A percentile compares a stretch with the other conserved stretches of the same genome.
Conservation (phyloP, 2,797 vertebrate species). For the Enteromius treurensis region DNA sequence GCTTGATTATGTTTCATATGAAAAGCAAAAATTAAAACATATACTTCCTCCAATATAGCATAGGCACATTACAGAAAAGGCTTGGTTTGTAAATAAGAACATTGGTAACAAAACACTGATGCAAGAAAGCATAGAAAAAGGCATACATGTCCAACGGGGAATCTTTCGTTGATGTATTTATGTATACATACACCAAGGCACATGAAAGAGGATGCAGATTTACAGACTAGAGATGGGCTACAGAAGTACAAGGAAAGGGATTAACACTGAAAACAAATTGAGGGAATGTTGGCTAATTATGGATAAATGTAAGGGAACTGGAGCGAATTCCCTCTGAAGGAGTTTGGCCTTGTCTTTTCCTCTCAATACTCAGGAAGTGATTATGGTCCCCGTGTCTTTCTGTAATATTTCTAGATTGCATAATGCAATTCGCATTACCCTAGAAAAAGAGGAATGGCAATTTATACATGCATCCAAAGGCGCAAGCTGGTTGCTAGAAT, state of each 20-base stretch:
- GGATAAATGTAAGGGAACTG: conserved; percentile 62
- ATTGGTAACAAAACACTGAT: conserved; percentile 64
- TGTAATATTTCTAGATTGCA: conserved; percentile 11
- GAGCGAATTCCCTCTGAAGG: conserved; percentile 16
- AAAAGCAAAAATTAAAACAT: conserved; percentile 81
- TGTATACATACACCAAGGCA: conserved; percentile 66
- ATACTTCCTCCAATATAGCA: conserved; percentile 71
- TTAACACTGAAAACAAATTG: background rate
- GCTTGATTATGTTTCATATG: conserved; percentile 85
- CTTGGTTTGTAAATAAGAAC: conserved; percentile 73
- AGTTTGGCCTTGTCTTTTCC: background rate
- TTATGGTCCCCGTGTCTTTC: background rate
- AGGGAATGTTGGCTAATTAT: conserved; percentile 62
- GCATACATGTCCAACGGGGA: conserved; percentile 60
- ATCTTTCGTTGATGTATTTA: conserved; percentile 66
- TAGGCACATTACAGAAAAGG: conserved; percentile 85
- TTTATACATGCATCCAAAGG: background rate
- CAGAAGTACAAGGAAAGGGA: conserved; percentile 10
- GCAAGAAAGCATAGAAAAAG: conserved; percentile 46
- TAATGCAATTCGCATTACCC: background rate
- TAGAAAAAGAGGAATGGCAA: background rate
- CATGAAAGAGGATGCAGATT: conserved; percentile 55
- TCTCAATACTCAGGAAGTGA: conserved; percentile 1
- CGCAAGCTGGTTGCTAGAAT: background rate
- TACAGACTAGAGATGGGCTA: background rate